Base-by-base conservation (phyloP, 2,888 invertebrate species). In the Drosophila trichaetosa region DNA sequence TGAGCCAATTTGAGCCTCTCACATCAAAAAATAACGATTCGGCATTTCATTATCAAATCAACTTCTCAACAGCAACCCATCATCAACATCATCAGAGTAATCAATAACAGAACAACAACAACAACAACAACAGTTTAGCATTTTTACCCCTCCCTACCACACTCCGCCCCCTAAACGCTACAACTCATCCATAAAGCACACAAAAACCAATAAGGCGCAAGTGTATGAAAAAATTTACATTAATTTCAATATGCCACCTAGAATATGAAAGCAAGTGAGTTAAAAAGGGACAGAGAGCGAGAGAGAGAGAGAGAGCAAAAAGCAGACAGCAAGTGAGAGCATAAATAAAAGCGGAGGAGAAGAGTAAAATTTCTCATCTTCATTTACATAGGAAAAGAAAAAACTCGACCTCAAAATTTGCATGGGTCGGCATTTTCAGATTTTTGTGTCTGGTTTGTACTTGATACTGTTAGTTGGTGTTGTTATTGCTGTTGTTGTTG, bases 361-460 rank as follows among this genome's bases (percentile, higher is more conserved):
- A 21, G 42, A 60, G 52, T 21, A 52, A 69, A 73, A 66, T 69
- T 71, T 71, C 66, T 69, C 82, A 81, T 77, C 73, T 77, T 75
- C 73, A 79, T 83, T 81, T 79, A 60, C 74, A 71, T 69, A 58
- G 58, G 24, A 58, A 57, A 18, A 49, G 21, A 46, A 49, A 56
- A 69, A 81, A 70, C 40, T 31, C 70, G 68, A 76, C 79, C 79
- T 76, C 68, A 65, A 74, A 85, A 85, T 85, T 85, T 85, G 74
- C 85, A 80, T 83, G 76, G 74, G 67, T 83, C 80, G 78, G 79
- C 79, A 80, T 80, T 79, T 76, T 83, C 79, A 75, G 76, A 82
- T 79, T 76, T 46, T 56, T 56, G 75, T 82, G 66, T 59, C 69
- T 69, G 62, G 66, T 69, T 24, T 21, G 42, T 33, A 61, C 53